These are phyloP conservation scores for Cantharis lateralis DNA, from an alignment of 2,888 invertebrate genomes.

Conservation along the genomic window DNA sequence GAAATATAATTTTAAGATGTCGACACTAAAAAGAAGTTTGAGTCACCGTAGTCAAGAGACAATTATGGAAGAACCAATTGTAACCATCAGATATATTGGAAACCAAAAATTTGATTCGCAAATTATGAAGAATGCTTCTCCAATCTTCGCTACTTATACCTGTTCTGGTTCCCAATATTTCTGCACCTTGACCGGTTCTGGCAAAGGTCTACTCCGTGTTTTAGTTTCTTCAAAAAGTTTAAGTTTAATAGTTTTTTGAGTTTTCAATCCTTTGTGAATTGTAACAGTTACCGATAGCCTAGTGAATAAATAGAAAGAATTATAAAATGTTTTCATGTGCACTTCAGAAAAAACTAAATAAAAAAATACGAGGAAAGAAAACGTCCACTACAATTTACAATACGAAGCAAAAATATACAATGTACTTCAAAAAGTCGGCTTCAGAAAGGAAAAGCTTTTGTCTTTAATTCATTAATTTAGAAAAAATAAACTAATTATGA, in stretches of 20 bases:
- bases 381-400: background rate
- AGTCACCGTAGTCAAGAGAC: background rate
- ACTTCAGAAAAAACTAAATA: background rate
- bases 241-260: background rate
- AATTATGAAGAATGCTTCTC: background rate
- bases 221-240: background rate
- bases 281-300: background rate
- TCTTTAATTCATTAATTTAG: background rate
- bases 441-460: background rate
- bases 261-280: background rate
- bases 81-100: background rate
- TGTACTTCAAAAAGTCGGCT: background rate
- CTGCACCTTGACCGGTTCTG: background rate
- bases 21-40: background rate
- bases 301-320: background rate
- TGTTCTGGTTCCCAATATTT: background rate
- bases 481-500: background rate
- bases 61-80: background rate
- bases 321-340: background rate
- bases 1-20: background rate
- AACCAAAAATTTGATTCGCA: background rate
- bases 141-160: background rate
- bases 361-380: background rate
- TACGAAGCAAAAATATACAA: background rate
- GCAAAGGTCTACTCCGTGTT: background rate